Evolutionary conservation across 2,113 vertebrate species (phyloP), one percentile per base, ranked within the genome.

Genomic region (Coryphaenoides rupestris): DNA sequence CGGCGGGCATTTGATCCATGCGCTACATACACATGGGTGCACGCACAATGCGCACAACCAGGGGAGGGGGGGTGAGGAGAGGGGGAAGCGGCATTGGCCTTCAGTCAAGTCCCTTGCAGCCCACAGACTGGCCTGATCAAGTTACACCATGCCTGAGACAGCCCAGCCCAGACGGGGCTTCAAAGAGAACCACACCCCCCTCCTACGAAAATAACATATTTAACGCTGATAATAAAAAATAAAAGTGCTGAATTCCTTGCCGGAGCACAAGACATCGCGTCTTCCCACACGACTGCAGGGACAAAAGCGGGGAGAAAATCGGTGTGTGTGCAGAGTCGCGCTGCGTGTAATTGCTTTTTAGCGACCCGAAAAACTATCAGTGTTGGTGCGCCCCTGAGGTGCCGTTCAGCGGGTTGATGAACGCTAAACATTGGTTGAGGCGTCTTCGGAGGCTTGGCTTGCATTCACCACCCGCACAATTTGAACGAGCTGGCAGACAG

Each of bases 31-130:
- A 21, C 2, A 50, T n/a, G 50, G n/a, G 26, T n/a, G 52, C 50
- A 7, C 6, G 21, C 68, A 57, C 53, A 1, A n/a, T n/a, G 19
- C 49, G 57, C 56, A 73, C 60, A 58, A 78, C 24, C 24, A 91
- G 73, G 52, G 81, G 87, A 82, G 69, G 84, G 86, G 91, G 91
- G 90, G 92, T n/a, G n/a, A n/a, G 33, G 28, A 10, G 1, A 10
- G 33, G 33, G 13, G 33, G 33, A 40, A 12, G 13, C 89, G 87
- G 92, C 87, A 92, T 89, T 94, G 93, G 93, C 93, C 88, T 86
- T 86, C 91, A 92, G 93, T 94, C 94, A 95, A 93, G 92, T 92
- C 92, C 93, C 92, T 92, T 93, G 92, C 94, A 91, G 89, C 93
- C 91, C 89, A 91, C 90, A 92, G 84, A 90, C 89, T 90, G 74